Conservation (phyloP, 2,888 invertebrate genomes). For the Capitulum mitella region DNA sequence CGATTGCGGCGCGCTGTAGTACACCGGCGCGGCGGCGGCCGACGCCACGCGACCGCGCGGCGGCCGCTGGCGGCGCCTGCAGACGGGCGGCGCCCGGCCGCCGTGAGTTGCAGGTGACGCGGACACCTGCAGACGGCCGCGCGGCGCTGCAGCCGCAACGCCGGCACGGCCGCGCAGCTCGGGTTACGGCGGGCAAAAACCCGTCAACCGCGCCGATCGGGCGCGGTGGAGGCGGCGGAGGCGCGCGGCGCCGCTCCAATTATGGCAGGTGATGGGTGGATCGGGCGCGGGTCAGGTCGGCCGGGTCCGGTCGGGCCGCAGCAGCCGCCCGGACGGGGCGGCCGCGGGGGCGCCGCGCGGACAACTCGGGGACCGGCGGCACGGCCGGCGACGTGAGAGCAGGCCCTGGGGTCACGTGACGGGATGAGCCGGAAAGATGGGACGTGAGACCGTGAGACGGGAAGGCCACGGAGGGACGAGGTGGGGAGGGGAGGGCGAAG, state of each 20-base stretch:
- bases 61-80: neutral
- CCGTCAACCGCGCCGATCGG: neutral
- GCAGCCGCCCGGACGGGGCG: neutral
- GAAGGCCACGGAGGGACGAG: too few species aligned
- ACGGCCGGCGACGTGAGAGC: neutral
- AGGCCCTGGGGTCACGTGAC: neutral
- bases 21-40: neutral
- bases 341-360: too few species aligned
- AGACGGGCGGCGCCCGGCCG: neutral
- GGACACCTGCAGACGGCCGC: neutral
- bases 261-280: neutral
- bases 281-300: neutral
- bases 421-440: neutral
- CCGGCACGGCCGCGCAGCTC: neutral
- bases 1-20: neutral
- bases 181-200: neutral
- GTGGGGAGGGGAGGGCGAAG: too few species aligned
- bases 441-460: too few species aligned
- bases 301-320: neutral
- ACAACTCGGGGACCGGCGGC: too few species aligned
- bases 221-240: neutral
- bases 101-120: too few species aligned
- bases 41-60: too few species aligned
- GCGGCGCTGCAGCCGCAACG: neutral
- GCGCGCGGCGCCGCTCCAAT: conserved; percentile 1